A percentile compares a stretch with the other conserved stretches of the same genome.
phyloP scores from a whole-genome alignment of 1,140 invertebrate genomes.

The Gonioctena quinquepunctata region DNA sequence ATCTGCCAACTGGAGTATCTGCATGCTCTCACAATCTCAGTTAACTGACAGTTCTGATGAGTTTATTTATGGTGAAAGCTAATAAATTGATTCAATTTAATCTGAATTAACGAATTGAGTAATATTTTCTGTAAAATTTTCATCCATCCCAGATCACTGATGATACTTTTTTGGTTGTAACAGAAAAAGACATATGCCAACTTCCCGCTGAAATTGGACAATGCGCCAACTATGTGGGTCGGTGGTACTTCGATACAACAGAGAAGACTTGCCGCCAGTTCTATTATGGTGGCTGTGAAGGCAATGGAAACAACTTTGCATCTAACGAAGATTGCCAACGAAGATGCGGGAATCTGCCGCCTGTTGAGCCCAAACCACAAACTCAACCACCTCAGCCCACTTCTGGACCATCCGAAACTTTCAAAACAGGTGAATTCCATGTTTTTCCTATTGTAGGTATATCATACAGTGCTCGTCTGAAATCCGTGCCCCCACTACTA shows the following conservation, averaged over 20 bases:
- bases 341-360: constrained; percentile 57
- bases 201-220: constrained; percentile 76
- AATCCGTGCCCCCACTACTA: too few species aligned
- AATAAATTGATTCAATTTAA: too few species aligned
- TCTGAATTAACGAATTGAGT: too few species aligned
- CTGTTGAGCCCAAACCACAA: not conserved
- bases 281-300: constrained; percentile 80
- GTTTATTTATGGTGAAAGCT: too few species aligned
- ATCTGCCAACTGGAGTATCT: too few species aligned
- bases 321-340: constrained; percentile 67
- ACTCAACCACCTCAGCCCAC: not conserved
- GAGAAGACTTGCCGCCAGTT: constrained; percentile 74
- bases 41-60: too few species aligned
- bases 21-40: too few species aligned
- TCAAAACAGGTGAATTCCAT: constrained; percentile 32
- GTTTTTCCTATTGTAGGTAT: not conserved
- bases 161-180: constrained; percentile 28
- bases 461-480: too few species aligned
- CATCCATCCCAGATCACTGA: too few species aligned
- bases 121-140: too few species aligned
- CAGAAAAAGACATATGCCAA: constrained; percentile 74
- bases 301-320: constrained; percentile 81
- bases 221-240: constrained; percentile 75
- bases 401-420: constrained; percentile 28
- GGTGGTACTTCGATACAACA: constrained; percentile 85